phyloP scores from a whole-genome alignment of 2,888 invertebrate genomes.

The Acheta domesticus region DNA sequence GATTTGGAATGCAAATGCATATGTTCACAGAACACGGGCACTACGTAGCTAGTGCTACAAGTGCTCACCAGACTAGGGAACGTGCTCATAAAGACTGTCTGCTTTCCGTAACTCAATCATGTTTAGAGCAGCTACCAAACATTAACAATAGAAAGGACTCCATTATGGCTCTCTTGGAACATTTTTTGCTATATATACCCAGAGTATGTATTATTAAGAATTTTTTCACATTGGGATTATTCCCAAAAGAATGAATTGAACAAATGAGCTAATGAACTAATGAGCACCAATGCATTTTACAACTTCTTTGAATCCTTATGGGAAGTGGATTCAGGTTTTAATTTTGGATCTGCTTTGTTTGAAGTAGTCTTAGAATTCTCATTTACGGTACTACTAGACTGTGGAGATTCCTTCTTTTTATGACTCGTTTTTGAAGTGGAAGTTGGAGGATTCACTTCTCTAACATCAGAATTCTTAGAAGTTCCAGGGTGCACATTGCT shows the following conservation, averaged over 20 bases:
- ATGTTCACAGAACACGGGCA: not conserved
- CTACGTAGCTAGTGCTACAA: not conserved
- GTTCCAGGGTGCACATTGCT: not conserved
- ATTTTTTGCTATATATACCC: too few species aligned
- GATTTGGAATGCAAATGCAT: constrained; percentile 3
- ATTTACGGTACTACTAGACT: not conserved
- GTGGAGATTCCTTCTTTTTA: constrained; percentile 25
- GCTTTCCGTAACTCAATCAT: not conserved
- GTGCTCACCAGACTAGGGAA: not conserved
- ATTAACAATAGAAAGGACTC: too few species aligned
- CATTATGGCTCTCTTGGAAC: too few species aligned
- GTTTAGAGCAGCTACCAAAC: too few species aligned
- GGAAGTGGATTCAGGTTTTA: not conserved
- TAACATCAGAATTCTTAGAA: constrained; percentile 2
- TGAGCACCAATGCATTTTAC: constrained; percentile 12
- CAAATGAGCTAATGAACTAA: too few species aligned
- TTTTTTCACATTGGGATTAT: too few species aligned
- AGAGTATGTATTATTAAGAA: too few species aligned
- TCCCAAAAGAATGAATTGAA: too few species aligned
- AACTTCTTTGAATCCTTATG: not conserved
- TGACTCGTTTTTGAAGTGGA: not conserved
- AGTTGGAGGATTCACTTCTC: not conserved
- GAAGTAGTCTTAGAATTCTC: constrained; percentile 19
- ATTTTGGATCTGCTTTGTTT: constrained; percentile 12
- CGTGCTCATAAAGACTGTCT: not conserved